Percentiles rank a stretch among this genome's conserved stretches.
Conservation (phyloP, 2,113 vertebrate species). For the Gambusia holbrooki region DNA sequence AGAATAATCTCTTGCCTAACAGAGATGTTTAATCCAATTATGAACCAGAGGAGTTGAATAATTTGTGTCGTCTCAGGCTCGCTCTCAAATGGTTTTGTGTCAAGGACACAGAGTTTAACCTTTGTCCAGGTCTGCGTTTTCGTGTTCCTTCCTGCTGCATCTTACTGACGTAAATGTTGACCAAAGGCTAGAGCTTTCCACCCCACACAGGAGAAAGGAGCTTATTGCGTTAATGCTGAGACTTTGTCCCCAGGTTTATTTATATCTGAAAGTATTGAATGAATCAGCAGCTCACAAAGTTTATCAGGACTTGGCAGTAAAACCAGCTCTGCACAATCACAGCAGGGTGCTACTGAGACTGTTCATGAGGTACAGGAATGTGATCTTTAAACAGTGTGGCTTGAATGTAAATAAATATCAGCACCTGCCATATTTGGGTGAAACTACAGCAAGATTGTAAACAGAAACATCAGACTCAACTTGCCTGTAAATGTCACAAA, state of each 20-base stretch:
- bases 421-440: too few species aligned
- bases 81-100: neutral
- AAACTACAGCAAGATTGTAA: too few species aligned
- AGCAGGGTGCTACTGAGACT: neutral
- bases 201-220: neutral
- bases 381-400: neutral
- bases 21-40: neutral
- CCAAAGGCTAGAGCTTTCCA: neutral
- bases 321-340: slow-evolving; percentile 7
- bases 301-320: slow-evolving; percentile 11
- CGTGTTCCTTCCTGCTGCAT: neutral
- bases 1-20: neutral
- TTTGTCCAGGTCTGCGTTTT: neutral
- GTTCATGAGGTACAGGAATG: neutral
- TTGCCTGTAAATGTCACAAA: too few species aligned
- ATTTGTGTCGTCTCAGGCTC: neutral
- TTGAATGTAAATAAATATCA: too few species aligned
- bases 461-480: too few species aligned
- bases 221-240: slow-evolving; percentile 9
- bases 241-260: slow-evolving; percentile 52
- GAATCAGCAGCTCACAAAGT: slow-evolving; percentile 33
- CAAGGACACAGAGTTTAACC: neutral
- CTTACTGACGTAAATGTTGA: neutral
- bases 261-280: slow-evolving; percentile 24
- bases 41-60: neutral